These are phyloP conservation scores for Trachymyrmex septentrionalis DNA, from an alignment of 1,140 invertebrate species.

Conservation along the genomic window DNA sequence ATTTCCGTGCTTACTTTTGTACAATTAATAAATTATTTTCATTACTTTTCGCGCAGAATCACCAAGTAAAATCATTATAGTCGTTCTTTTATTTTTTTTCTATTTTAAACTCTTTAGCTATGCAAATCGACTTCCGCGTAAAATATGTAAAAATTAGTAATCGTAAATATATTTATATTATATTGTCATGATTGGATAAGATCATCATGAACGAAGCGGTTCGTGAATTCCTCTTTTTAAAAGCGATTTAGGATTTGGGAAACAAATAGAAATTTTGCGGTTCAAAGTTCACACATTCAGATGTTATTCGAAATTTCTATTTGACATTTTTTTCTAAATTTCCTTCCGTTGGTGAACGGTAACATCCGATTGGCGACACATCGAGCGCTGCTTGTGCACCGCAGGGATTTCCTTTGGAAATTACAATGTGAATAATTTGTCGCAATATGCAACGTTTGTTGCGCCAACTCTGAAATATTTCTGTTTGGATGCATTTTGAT, in stretches of 20 bases:
- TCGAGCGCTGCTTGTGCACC: neutral
- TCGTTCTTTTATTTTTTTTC: neutral
- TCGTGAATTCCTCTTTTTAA: constrained; percentile 13
- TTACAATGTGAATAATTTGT: constrained; percentile 59
- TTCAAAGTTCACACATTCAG: neutral
- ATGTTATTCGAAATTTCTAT: constrained; percentile 7
- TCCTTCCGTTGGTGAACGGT: neutral
- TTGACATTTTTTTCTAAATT: neutral
- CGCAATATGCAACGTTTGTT: constrained; percentile 44
- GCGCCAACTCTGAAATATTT: constrained; percentile 25
- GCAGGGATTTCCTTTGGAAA: constrained; percentile 53
- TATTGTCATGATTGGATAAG: constrained; percentile 7
- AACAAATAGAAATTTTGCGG: constrained; percentile 28
- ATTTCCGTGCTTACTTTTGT: neutral
- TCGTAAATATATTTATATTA: neutral
- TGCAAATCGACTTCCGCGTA: neutral
- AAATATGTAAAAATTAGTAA: neutral
- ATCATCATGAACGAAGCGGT: neutral
- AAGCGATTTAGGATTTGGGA: constrained; percentile 13
- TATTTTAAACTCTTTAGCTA: neutral
- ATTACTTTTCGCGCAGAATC: neutral
- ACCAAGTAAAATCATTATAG: neutral
- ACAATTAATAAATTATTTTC: constrained; percentile 8
- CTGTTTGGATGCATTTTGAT: constrained; percentile 9
- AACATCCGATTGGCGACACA: constrained; percentile 42